Evolutionary conservation across 2,888 invertebrate species (phyloP).

Genomic region (Matsumyia berberina): DNA sequence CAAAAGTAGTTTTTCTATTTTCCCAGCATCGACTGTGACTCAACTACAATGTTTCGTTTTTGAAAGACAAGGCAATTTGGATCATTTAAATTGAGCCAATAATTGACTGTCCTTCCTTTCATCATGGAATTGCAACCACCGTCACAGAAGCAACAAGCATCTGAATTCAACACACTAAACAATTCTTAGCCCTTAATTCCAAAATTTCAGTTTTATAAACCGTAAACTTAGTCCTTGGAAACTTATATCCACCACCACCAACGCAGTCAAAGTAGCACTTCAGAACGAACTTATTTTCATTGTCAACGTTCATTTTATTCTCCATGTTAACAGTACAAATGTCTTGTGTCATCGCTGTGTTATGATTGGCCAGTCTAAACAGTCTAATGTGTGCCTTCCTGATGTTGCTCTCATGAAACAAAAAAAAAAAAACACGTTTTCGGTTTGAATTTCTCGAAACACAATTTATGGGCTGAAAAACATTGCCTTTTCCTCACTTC

Average conservation of each 20-base stretch:
- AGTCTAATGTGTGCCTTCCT: constrained; percentile 24
- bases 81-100: too few species aligned
- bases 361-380: constrained; percentile 27
- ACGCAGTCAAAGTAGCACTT: constrained; percentile 4
- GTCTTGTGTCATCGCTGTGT: constrained; percentile 28
- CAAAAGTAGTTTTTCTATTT: too few species aligned
- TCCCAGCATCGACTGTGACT: too few species aligned
- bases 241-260: not conserved
- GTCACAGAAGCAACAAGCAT: too few species aligned
- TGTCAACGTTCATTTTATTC: constrained; percentile 27
- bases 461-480: constrained; percentile 26
- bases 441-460: constrained; percentile 27
- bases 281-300: constrained; percentile 21
- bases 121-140: too few species aligned
- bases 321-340: constrained; percentile 5
- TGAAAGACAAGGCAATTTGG: too few species aligned
- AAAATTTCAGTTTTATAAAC: too few species aligned
- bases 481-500: not conserved
- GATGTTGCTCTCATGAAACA: constrained; percentile 19
- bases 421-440: too few species aligned
- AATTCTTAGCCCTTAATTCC: too few species aligned
- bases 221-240: constrained; percentile 2
- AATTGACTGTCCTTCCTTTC: too few species aligned
- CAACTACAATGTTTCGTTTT: too few species aligned
- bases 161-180: too few species aligned